Base-by-base conservation (phyloP, 2,113 vertebrate species). In the Mobula hypostoma region DNA sequence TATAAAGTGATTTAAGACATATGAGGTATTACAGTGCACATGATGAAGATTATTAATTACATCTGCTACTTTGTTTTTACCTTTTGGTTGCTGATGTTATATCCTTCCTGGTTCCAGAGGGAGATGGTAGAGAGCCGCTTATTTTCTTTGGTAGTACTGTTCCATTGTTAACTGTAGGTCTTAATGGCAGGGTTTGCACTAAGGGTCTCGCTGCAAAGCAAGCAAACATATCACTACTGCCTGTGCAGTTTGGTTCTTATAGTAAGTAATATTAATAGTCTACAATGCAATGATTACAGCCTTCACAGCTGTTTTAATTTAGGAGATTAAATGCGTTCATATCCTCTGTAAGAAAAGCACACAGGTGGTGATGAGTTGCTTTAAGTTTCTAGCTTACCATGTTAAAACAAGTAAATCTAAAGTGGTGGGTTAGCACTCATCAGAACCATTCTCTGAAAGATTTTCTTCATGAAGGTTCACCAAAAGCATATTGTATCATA, bases 91-190 rank as follows among this genome's bases (percentile, higher is more conserved):
- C 96, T 68, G 97, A 95, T 11, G 96, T 36, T 94, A 96, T 90
- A 94, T 99, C 98, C 95, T 98, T 99, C 95, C 98, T 98, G 96
- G 96, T 95, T 95, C 98, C 98, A 9, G 98, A 99, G 1, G 98
- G 98, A 58, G 98, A 99, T 19, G 98, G 98, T 94, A 99, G 97
- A 94, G 98, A 98, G 95, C 97, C 96, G 72, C 96, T 96, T 76
- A 97, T 95, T 96, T 99, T 99, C 98, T 99, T 99, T 98, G 98
- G 98, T 98, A 99, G 96, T 95, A 99, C 96, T 61, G 98, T 98
- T 95, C 98, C 99, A 70, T 99, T 99, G 97, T 98, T 99, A 94
- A 99, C 97, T 19, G 97, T 97, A 95, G 97, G 97, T 96, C 98
- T 97, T 95, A 99, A 95, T 19, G 98, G 98, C 96, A 99, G 95